phyloP scores from a whole-genome alignment of 1,140 invertebrate species.

The Steinernema feltiae region DNA sequence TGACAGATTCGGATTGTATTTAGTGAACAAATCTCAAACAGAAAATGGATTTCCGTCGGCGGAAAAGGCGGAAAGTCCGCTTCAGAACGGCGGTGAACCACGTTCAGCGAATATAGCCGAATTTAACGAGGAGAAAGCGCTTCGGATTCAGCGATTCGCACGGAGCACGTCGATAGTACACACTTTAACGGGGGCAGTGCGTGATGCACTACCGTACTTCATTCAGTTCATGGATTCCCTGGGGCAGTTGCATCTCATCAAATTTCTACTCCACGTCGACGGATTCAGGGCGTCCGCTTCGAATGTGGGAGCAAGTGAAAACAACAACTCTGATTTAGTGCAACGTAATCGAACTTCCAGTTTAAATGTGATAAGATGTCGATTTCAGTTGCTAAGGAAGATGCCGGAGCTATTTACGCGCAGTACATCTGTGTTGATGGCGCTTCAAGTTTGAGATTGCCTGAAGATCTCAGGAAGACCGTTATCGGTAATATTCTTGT shows the following conservation, averaged over 20 bases:
- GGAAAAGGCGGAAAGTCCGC: too few relatives aligned
- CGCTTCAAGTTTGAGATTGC: background rate
- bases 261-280: background rate
- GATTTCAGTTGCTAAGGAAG: background rate
- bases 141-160: background rate
- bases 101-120: background rate
- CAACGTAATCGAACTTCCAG: too few relatives aligned
- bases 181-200: background rate
- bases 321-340: background rate
- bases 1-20: background rate
- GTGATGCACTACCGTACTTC: background rate
- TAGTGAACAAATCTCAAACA: background rate
- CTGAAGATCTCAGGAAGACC: background rate
- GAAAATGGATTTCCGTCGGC: background rate
- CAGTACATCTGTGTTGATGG: constrained; percentile 1
- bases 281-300: background rate
- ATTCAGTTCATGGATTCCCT: background rate
- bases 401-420: background rate
- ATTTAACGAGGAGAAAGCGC: background rate
- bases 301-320: background rate
- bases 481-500: background rate
- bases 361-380: too few relatives aligned
- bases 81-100: background rate
- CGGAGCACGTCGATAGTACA: background rate
- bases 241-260: background rate